Conservation (phyloP, 2,113 vertebrate species). For the Tragelaphus strepsiceros region DNA sequence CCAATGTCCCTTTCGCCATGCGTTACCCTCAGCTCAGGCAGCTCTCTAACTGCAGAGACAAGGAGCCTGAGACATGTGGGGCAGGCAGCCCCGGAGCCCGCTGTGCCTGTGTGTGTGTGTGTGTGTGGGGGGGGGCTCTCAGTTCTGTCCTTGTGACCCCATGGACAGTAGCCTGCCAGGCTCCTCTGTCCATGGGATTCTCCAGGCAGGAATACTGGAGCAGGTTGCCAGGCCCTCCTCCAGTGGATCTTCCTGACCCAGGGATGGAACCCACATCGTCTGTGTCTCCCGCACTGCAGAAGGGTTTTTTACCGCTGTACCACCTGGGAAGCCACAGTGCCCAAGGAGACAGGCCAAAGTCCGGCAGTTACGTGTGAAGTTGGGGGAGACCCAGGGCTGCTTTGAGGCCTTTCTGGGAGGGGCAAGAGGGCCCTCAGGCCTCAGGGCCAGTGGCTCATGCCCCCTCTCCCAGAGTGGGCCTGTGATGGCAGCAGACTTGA, state of each 20-base stretch:
- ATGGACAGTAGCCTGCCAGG: neutral
- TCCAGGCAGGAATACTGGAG: neutral
- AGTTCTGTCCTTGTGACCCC: neutral
- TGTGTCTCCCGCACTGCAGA: neutral
- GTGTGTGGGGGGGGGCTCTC: neutral
- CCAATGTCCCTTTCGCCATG: neutral
- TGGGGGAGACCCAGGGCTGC: neutral
- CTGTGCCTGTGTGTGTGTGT: neutral
- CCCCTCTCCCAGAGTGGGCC: neutral
- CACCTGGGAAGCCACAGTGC: neutral
- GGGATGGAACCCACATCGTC: neutral
- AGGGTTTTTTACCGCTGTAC: neutral
- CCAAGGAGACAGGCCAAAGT: neutral
- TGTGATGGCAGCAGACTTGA: neutral
- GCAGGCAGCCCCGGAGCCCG: neutral
- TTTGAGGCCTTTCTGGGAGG: neutral
- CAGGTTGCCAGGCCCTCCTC: neutral
- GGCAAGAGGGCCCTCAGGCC: neutral
- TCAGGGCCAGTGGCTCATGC: fast-evolving
- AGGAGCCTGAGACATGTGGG: neutral
- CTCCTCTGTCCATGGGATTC: neutral
- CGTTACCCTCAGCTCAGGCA: neutral
- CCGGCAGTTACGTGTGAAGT: neutral
- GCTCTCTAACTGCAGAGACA: neutral
- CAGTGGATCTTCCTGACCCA: neutral